Evolutionary conservation across 2,888 invertebrate genomes (phyloP).

Genomic region (Petrolisthes manimaculis): DNA sequence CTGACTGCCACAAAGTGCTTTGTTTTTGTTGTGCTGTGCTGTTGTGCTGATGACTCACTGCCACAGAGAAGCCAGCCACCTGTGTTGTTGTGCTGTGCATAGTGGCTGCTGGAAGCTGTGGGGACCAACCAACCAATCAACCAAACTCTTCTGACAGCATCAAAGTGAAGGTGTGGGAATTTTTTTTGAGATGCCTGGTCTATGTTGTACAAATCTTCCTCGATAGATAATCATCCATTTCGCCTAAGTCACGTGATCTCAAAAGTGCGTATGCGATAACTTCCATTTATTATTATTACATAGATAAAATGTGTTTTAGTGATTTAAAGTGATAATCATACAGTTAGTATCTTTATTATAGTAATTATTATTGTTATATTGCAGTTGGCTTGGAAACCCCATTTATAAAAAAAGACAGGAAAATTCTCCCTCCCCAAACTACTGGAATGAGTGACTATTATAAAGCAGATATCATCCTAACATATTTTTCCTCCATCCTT

Average conservation of each 20-base stretch:
- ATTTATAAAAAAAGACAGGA: slow-evolving; percentile 27
- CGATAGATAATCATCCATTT: slow-evolving; percentile 53
- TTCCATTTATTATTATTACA: slow-evolving; percentile 38
- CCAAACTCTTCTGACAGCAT: slow-evolving; percentile 27
- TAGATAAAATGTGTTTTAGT: slow-evolving; percentile 56
- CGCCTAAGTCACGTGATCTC: slow-evolving; percentile 63
- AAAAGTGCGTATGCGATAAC: slow-evolving; percentile 58
- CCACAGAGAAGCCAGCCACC: slow-evolving; percentile 11
- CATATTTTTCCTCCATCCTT: too few relatives aligned
- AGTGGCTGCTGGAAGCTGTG: slow-evolving; percentile 26
- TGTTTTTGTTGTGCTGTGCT: not conserved
- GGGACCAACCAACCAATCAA: slow-evolving; percentile 8
- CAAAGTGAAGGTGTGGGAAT: slow-evolving; percentile 41
- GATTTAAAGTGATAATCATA: slow-evolving; percentile 61
- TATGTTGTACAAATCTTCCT: slow-evolving; percentile 61
- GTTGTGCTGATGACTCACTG: not conserved
- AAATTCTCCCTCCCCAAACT: slow-evolving; percentile 25
- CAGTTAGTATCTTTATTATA: slow-evolving; percentile 43
- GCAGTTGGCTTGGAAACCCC: slow-evolving; percentile 41
- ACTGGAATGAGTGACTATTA: slow-evolving; percentile 37
- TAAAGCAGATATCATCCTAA: not conserved
- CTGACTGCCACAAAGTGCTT: too few relatives aligned
- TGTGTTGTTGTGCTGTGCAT: not conserved
- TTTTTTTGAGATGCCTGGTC: slow-evolving; percentile 52
- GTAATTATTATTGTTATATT: slow-evolving; percentile 46